Base-by-base conservation (phyloP, 1,140 invertebrate genomes). In the Andricus grossulariae region DNA sequence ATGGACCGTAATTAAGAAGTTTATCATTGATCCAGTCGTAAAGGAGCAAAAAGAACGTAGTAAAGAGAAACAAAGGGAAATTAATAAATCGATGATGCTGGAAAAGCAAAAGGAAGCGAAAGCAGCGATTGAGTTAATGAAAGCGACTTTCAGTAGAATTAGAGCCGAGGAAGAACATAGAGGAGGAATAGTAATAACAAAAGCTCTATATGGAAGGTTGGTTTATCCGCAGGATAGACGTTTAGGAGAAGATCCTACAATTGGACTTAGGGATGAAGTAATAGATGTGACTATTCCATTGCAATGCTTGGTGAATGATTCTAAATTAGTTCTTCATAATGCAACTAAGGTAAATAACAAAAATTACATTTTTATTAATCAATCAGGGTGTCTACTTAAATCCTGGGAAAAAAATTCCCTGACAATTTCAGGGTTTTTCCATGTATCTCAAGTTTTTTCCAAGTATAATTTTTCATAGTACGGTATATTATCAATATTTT, bases 281-380 rank as follows among this genome's bases (percentile, higher is more conserved):
- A 96, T 99, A 73, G 97, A 99, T 90, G 98, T 99, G 3, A 98
- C 97, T 4, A 94, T 99, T 82, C 97, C 97, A 2, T 86, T 99
- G 18, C 98, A 99, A 88, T 98, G 97, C 87, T 93, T 99, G 79
- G 96, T 99, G 21, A 97, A 96, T 87, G 96, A 99, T 88, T 97
- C 97, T 5, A 95, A 95, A 88, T 92, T 99, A 13, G 93, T 97
- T 60, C 91, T 99, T 39, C 95, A 98, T 78, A 95, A 97, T 82
- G 93, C 95, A 18, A 95, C 96, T 32, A 99, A 99, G 94, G 97
- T 98, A 91, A 85, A 73, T 71, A 12, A 72, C 32, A 78, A 54
- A n/a, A 55, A 5, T 10, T 21, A 5, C 2, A 32, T 5, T 32
- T 32, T 32, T 5, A 32, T 3, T 3, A 32, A 5, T 25, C 4